Conservation (phyloP, 2,797 vertebrate genomes). For the Leucoraja ocellata region DNA sequence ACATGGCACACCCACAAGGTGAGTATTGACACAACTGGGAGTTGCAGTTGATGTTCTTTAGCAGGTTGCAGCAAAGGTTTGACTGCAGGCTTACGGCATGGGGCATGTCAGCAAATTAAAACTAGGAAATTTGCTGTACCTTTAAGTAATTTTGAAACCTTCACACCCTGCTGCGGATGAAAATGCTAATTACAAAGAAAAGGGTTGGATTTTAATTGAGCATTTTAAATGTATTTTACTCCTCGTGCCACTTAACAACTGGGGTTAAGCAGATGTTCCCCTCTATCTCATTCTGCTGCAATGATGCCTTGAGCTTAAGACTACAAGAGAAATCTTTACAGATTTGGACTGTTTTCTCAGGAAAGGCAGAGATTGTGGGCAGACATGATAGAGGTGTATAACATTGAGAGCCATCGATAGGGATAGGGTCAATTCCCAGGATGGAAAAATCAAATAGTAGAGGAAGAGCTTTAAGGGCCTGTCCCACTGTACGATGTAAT, state of each 20-base stretch:
- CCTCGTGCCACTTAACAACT: neutral
- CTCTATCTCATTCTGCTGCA: neutral
- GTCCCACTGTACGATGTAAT: too few relatives aligned
- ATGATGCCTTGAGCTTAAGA: neutral
- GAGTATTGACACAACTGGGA: constrained; percentile 50
- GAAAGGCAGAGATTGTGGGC: too few relatives aligned
- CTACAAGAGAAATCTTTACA: neutral
- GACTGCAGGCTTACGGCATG: neutral
- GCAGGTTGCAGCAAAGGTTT: neutral
- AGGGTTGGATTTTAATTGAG: neutral
- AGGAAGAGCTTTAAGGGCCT: too few relatives aligned
- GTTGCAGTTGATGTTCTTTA: neutral
- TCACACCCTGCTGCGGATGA: neutral
- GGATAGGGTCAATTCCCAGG: too few relatives aligned
- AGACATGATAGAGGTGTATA: too few relatives aligned
- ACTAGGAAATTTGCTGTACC: neutral
- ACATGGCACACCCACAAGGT: constrained; percentile 97
- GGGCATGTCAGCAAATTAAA: neutral
- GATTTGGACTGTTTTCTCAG: too few relatives aligned
- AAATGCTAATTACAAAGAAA: neutral
- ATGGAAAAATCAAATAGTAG: too few relatives aligned
- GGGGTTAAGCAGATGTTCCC: neutral
- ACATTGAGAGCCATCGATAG: too few relatives aligned
- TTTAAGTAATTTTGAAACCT: neutral
- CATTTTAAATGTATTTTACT: neutral